A percentile compares a stretch with the other conserved stretches of the same genome.
These are phyloP conservation scores for Holotrichia oblita DNA, from an alignment of 1,140 invertebrate genomes.

Conservation along the genomic window DNA sequence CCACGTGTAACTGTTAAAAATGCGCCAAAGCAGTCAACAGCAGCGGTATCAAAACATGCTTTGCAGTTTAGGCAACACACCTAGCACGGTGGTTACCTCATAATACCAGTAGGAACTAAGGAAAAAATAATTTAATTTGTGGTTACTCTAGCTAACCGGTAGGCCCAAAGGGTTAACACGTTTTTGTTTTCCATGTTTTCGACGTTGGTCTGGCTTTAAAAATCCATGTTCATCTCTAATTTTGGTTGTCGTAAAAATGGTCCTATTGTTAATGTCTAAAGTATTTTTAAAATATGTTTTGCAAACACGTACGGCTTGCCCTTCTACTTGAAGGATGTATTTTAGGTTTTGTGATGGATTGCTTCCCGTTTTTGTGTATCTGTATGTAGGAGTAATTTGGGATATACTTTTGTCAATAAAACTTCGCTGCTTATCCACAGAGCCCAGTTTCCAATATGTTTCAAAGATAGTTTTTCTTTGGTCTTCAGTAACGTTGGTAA, in stretches of 20 bases:
- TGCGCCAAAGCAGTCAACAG: too few relatives aligned
- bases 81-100: too few relatives aligned
- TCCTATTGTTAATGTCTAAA: conserved; percentile 33
- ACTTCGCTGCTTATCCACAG: background rate
- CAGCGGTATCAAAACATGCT: too few relatives aligned
- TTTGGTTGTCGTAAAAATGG: conserved; percentile 18
- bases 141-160: too few relatives aligned
- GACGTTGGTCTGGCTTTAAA: conserved; percentile 20
- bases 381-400: conserved; percentile 24
- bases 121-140: too few relatives aligned
- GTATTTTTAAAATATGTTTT: conserved; percentile 37
- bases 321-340: conserved; percentile 22
- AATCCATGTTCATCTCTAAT: conserved; percentile 13
- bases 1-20: too few relatives aligned
- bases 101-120: too few relatives aligned
- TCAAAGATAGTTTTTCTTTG: conserved; percentile 11
- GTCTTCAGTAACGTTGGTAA: conserved; percentile 1
- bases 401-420: conserved; percentile 35
- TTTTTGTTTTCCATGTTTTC: conserved; percentile 30
- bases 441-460: conserved; percentile 20
- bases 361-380: conserved; percentile 18
- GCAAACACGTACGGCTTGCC: conserved; percentile 2
- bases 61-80: too few relatives aligned
- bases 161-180: too few relatives aligned
- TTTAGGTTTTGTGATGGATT: conserved; percentile 1